These are phyloP conservation scores for Pristionchus entomophagus DNA, from an alignment of 2,888 invertebrate species.

Conservation along the genomic window DNA sequence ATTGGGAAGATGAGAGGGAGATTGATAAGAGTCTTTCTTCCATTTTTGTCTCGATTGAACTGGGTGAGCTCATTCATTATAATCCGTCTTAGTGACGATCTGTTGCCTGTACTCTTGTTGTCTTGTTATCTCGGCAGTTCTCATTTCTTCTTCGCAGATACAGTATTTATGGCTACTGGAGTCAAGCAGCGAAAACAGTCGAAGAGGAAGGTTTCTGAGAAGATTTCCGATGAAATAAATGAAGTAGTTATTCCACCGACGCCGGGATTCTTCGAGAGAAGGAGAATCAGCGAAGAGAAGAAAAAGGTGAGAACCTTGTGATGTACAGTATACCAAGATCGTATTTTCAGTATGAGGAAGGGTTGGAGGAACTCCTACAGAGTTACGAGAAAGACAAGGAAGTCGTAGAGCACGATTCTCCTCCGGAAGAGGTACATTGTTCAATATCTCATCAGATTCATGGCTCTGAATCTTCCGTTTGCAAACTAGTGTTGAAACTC, in stretches of 20 bases:
- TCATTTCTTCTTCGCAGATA: background rate
- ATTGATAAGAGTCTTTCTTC: constrained; percentile 25
- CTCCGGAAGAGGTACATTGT: constrained; percentile 31
- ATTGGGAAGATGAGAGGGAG: background rate
- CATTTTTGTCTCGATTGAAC: background rate
- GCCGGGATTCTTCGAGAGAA: constrained; percentile 31
- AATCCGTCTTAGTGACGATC: background rate
- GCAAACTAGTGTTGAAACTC: too few relatives aligned
- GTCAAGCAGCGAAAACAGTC: background rate
- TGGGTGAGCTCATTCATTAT: background rate
- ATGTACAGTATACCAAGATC: background rate
- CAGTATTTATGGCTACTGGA: constrained; percentile 17
- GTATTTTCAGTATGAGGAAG: constrained; percentile 2
- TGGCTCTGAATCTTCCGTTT: too few relatives aligned
- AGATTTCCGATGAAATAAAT: background rate
- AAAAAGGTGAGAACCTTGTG: constrained; percentile 1
- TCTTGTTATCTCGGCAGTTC: background rate
- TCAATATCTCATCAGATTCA: background rate
- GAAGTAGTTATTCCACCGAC: background rate
- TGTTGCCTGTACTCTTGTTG: background rate
- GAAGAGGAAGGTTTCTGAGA: background rate
- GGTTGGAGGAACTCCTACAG: background rate
- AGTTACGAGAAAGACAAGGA: constrained; percentile 29
- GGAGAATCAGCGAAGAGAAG: constrained; percentile 14
- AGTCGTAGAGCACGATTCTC: background rate